phyloP scores from a whole-genome alignment of 2,888 invertebrate genomes.

The Endomychus coccineus region DNA sequence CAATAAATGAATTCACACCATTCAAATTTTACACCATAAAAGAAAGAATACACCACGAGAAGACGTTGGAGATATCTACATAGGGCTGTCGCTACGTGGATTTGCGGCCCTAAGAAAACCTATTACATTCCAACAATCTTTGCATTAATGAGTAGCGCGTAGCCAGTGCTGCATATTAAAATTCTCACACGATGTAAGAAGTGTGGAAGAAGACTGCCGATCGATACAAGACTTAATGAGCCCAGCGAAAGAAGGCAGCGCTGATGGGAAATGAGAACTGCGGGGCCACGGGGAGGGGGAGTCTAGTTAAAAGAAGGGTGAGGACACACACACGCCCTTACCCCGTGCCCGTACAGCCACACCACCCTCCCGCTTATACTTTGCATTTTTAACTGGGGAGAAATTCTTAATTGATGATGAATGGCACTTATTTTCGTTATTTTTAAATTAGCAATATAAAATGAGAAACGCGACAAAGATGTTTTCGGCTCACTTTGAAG shows the following conservation, averaged over 20 bases:
- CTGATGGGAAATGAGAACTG: conserved; percentile 35
- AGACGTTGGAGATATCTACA: no score
- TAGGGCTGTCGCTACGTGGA: no score
- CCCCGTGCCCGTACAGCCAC: conserved; percentile 4
- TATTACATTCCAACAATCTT: conserved; percentile 37
- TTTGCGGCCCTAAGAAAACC: conserved; percentile 25
- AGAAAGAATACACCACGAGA: no score
- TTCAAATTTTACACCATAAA: no score
- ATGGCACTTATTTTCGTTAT: conserved; percentile 16
- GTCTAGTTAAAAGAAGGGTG: conserved; percentile 35
- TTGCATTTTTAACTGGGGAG: conserved; percentile 17
- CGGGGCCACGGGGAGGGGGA: conserved; percentile 20
- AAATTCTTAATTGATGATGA: conserved; percentile 17
- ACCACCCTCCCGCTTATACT: conserved; percentile 5
- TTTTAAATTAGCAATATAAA: conserved; percentile 14
- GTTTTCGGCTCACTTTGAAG: neutral
- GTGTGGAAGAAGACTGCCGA: conserved; percentile 31
- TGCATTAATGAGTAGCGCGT: conserved; percentile 41
- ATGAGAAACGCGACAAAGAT: neutral
- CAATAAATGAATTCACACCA: no score
- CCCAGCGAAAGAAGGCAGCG: conserved; percentile 41
- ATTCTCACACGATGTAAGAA: conserved; percentile 41
- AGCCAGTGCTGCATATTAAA: conserved; percentile 41
- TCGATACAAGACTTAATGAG: conserved; percentile 40
- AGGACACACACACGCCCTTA: conserved; percentile 27